These are phyloP conservation scores for Calyptomena viridis DNA, from an alignment of 2,113 vertebrate species.

Conservation along the genomic window DNA sequence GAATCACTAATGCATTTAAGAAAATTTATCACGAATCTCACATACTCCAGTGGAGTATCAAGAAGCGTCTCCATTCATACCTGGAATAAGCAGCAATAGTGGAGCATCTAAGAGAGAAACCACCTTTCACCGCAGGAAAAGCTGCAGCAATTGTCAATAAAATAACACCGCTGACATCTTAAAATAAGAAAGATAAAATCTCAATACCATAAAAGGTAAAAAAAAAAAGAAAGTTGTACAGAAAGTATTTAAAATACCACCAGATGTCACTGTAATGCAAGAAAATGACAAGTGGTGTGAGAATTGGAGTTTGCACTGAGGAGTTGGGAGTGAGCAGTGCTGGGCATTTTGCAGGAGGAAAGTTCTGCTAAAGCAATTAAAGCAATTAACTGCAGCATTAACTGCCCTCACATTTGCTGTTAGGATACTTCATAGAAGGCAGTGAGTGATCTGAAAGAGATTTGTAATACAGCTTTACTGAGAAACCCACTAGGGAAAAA, in stretches of 20 bases:
- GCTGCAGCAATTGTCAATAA: neutral
- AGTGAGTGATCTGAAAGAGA: neutral
- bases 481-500: neutral
- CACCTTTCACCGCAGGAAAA: neutral
- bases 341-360: neutral
- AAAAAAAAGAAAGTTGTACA: neutral
- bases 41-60: no score
- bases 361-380: neutral
- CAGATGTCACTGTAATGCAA: conserved; percentile 40
- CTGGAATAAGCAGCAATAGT: neutral
- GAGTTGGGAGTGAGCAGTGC: neutral
- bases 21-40: neutral
- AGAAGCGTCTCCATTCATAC: rapidly evolving
- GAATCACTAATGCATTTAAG: neutral
- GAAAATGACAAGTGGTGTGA: neutral
- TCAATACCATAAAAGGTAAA: neutral
- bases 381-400: neutral
- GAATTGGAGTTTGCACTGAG: neutral
- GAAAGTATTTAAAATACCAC: neutral
- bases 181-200: neutral
- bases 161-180: neutral
- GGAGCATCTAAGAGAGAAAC: neutral
- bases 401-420: neutral
- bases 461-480: neutral
- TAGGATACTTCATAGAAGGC: neutral